Evolutionary conservation across 2,797 vertebrate genomes (phyloP), one percentile per base, ranked within the genome.

Genomic region (Podargus strigoides): DNA sequence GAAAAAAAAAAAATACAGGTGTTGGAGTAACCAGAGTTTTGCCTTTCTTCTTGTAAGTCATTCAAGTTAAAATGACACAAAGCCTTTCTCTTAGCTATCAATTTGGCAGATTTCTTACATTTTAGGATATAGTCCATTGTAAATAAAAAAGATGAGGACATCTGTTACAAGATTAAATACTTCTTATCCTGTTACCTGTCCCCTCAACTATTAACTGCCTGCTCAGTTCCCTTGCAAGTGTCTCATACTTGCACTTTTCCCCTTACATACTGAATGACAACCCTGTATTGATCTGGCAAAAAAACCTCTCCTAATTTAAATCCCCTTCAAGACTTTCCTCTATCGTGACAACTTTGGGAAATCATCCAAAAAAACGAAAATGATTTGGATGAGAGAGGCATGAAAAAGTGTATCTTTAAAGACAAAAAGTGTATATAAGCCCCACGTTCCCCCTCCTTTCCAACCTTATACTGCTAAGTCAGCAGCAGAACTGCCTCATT

Each of bases 301-400:
- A 81, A 59, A 60, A 3, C 0, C 20, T 68, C 37, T 89, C 46
- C 64, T 59, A 34, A 72, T 87, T 94, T 87, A 90, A 93, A 91
- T 49, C 79, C 69, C 59, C 62, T 80, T 83, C 46, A 87, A 88
- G 60, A 64, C 53, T 92, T 90, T 92, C 50, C 85, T 89, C 82
- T 79, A 23, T 84, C 1, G 1, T 92, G 89, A 93, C 63, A 64
- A 80, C 82, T 83, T 95, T 52, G 87, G 87, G 92, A 97, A 96
- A 81, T 47, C 58, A 86, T 89, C 92, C 85, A 95, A 91, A 85
- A 64, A 27, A 24, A 0, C 6, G 73, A 91, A 85, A 66, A 87
- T 52, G 3, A 75, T 78, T 89, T 93, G 69, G 79, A 81, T 52
- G 58, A 95, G 21, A 87, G 14, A 95, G 6, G 41, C 73, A 92